phyloP scores from a whole-genome alignment of 2,888 invertebrate species.

The Eupithecia centaureata region DNA sequence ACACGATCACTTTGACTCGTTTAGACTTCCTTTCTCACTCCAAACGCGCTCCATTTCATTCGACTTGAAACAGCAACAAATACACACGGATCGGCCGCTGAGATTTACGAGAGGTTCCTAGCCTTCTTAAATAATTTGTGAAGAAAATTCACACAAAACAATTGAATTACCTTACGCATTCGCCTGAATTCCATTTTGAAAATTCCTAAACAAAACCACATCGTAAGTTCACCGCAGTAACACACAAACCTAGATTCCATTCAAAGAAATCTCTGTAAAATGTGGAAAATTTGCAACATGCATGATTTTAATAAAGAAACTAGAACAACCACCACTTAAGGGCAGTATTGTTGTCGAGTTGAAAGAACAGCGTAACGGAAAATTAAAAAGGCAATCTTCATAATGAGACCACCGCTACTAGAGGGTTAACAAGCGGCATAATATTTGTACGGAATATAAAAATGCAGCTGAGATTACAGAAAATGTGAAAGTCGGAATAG shows the following conservation, averaged over 20 bases:
- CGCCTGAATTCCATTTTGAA: background rate
- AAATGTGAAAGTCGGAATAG: background rate
- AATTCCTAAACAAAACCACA: slow-evolving; percentile 6
- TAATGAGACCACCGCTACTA: slow-evolving; percentile 66
- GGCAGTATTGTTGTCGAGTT: slow-evolving; percentile 48
- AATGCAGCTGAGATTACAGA: slow-evolving; percentile 20
- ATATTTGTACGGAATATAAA: slow-evolving; percentile 32
- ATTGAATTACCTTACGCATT: background rate
- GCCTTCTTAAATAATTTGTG: too few relatives aligned
- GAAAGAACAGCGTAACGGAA: slow-evolving; percentile 64
- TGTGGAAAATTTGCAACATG: slow-evolving; percentile 36
- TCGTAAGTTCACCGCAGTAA: background rate
- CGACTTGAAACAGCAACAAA: too few relatives aligned
- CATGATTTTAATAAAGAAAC: slow-evolving; percentile 43
- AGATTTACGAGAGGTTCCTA: too few relatives aligned
- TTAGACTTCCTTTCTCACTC: too few relatives aligned
- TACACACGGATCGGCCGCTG: too few relatives aligned
- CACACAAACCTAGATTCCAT: slow-evolving; percentile 26
- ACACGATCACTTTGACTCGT: too few relatives aligned
- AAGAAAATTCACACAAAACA: background rate
- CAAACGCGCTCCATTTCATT: too few relatives aligned
- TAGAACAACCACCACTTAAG: slow-evolving; percentile 50
- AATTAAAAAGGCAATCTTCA: slow-evolving; percentile 78
- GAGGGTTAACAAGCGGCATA: slow-evolving; percentile 55
- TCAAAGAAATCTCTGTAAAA: slow-evolving; percentile 29